A percentile compares a stretch with the other conserved stretches of the same genome.
Conservation (phyloP, 2,113 vertebrate genomes). For the Phyllostomus hastatus region DNA sequence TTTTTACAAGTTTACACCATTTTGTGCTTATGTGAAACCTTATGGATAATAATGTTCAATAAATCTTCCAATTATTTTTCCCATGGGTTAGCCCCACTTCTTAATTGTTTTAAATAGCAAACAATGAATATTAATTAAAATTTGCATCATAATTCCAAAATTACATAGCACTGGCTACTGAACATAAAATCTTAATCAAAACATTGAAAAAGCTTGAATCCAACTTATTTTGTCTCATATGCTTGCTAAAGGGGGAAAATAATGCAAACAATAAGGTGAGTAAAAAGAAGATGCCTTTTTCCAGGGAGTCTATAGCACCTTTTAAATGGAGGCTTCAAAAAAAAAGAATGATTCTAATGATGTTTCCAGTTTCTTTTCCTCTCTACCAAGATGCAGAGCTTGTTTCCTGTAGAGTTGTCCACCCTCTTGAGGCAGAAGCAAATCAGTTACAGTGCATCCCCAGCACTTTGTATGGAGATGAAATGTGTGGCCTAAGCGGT, state of each 20-base stretch:
- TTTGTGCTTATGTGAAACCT: neutral
- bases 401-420: neutral
- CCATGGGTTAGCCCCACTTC: conserved; percentile 11
- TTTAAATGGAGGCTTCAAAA: neutral
- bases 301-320: neutral
- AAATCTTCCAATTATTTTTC: conserved; percentile 35
- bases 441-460: neutral
- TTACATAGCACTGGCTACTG: conserved; percentile 42
- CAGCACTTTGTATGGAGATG: neutral
- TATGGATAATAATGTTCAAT: conserved; percentile 13
- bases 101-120: conserved; percentile 67
- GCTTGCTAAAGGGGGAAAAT: neutral
- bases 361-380: neutral
- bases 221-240: conserved; percentile 26
- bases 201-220: conserved; percentile 34
- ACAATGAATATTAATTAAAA: conserved; percentile 68
- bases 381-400: neutral
- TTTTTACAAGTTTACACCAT: conserved; percentile 56
- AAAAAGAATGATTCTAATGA: neutral
- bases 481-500: neutral
- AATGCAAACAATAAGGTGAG: neutral
- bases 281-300: conserved; percentile 9
- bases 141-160: conserved; percentile 57
- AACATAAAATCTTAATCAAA: conserved; percentile 66
- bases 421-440: neutral